Evolutionary conservation across 2,113 vertebrate species (phyloP), one percentile per base, ranked within the genome.

Genomic region (Corythaeola cristata): DNA sequence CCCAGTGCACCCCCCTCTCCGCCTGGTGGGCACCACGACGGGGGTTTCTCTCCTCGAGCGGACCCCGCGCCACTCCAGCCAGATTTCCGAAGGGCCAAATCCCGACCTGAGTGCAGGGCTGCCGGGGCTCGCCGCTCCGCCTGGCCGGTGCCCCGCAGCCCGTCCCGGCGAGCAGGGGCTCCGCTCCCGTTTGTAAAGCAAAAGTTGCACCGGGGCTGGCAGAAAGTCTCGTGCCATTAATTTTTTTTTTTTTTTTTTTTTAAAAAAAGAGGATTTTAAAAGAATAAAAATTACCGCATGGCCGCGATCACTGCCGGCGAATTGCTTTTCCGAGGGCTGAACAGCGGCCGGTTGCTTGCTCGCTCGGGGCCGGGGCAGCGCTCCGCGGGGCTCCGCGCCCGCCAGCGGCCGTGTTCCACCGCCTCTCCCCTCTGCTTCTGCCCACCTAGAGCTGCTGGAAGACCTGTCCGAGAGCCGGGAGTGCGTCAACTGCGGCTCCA

Each of bases 401-500:
- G 2, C 18, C 12, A 8, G 75, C 17, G 3, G 20, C 67, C 27
- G 3, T 59, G 41, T 3, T 64, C 39, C 66, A 91, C n/a, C 58
- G 32, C 17, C 52, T 83, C 28, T 68, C 39, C 67, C 63, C 56
- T 81, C 59, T 71, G 39, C 60, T 84, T 22, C 87, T 76, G 33
- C 22, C 69, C 75, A 11, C 77, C 15, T 92, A 99, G 99, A 99
- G 73, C 98, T 99, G 74, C 98, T 99, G 94, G 99, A 99, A 32
- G 99, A 99, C 97, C 97, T 99, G 97, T 98, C 98, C 4, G 99
- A 99, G 95, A 99, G 99, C 96, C 98, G 99, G 15, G 99, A 99
- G 88, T 99, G 99, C 78, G 99, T 99, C 59, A 99, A 99, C 98
- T 99, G 99, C 82, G 99, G 99, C 89, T 99, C 99, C 97, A 99